These are phyloP conservation scores for Pterostichus niger DNA, from an alignment of 2,888 invertebrate species.

Conservation along the genomic window DNA sequence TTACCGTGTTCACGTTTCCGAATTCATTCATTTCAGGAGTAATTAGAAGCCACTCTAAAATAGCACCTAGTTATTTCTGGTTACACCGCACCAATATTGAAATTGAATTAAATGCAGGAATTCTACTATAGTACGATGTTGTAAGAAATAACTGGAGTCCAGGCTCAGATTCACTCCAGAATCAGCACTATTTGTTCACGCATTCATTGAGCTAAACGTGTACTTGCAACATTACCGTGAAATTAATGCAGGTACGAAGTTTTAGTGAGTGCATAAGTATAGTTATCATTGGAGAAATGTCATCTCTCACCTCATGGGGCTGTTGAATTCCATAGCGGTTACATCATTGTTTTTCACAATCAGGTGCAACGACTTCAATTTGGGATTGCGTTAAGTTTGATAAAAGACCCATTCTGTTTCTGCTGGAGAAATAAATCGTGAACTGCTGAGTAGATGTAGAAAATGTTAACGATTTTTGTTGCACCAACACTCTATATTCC, in stretches of 20 bases:
- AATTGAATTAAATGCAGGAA: too few species aligned
- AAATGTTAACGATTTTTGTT: constrained; percentile 15
- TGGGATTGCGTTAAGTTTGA: constrained; percentile 22
- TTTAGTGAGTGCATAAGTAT: too few species aligned
- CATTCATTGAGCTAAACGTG: too few species aligned
- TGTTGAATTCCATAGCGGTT: constrained; percentile 37
- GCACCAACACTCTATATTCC: background rate
- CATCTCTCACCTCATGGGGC: background rate
- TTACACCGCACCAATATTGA: background rate
- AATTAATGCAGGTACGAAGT: background rate
- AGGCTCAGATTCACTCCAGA: too few species aligned
- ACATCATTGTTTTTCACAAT: constrained; percentile 56
- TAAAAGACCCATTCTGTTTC: constrained; percentile 15
- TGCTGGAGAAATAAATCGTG: constrained; percentile 11
- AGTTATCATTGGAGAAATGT: constrained; percentile 2
- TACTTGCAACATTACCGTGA: too few species aligned
- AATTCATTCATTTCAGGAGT: background rate
- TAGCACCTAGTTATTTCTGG: background rate
- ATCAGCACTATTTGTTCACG: too few species aligned
- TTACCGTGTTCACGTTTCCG: background rate
- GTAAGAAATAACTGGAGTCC: too few species aligned
- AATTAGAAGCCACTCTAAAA: background rate
- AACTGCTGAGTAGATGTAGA: background rate
- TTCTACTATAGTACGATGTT: too few species aligned
- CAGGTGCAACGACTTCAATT: constrained; percentile 45